Evolutionary conservation across 2,888 invertebrate species (phyloP).

Genomic region (Leptodirus hochenwartii): DNA sequence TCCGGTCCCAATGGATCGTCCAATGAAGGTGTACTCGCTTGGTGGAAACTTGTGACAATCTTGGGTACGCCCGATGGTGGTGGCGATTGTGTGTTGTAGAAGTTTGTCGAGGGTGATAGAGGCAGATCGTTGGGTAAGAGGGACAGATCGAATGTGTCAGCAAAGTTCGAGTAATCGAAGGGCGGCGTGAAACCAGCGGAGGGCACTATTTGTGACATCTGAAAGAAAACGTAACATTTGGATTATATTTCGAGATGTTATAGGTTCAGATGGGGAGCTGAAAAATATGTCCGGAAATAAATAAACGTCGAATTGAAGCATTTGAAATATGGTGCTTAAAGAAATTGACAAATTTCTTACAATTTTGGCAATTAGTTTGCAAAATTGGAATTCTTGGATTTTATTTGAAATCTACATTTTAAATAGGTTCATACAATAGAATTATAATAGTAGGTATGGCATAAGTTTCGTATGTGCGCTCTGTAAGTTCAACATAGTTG

Average conservation of each 20-base stretch:
- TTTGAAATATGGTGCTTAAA: too few relatives aligned
- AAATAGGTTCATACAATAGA: too few relatives aligned
- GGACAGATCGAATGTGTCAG: constrained; percentile 52
- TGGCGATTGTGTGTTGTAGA: constrained; percentile 2
- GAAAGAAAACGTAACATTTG: too few relatives aligned
- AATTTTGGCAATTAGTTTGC: too few relatives aligned
- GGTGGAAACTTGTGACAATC: constrained; percentile 5
- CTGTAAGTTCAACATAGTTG: too few relatives aligned
- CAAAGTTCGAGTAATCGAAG: constrained; percentile 41
- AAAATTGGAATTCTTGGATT: too few relatives aligned
- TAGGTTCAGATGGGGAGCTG: constrained; percentile 5
- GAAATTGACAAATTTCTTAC: too few relatives aligned
- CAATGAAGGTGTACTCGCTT: constrained; percentile 4
- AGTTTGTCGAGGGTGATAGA: constrained; percentile 3
- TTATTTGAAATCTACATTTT: too few relatives aligned
- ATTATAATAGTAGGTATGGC: too few relatives aligned
- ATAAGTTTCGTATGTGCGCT: too few relatives aligned
- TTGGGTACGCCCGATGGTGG: constrained; percentile 5
- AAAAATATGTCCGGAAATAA: too few relatives aligned
- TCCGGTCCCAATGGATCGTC: constrained; percentile 18
- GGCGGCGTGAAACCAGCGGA: constrained; percentile 59
- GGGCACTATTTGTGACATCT: constrained; percentile 75
- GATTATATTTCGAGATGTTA: constrained; percentile 1
- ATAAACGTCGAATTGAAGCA: too few relatives aligned
- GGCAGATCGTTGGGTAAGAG: constrained; percentile 45